A percentile compares a stretch with the other conserved stretches of the same genome.
Evolutionary conservation across 92 coral and sea anemone species (phyloP).

Genomic region (Blastomussa wellsi): DNA sequence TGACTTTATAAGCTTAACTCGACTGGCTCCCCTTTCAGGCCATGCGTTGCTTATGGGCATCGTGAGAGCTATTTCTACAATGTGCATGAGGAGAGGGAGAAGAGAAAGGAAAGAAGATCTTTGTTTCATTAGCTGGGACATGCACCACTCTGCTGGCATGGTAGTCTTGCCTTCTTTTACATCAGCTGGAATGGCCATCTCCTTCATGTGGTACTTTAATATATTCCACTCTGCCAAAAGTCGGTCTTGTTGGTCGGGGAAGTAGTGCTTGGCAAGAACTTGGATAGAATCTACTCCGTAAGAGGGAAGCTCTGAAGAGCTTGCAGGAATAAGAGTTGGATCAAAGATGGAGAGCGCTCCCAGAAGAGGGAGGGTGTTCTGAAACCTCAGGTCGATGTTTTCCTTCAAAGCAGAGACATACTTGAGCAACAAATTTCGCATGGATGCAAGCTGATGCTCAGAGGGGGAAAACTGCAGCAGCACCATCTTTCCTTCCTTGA

Average conservation of each 20-base stretch:
- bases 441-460: slow-evolving; percentile 41
- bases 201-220: slow-evolving; percentile 27
- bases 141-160: no score
- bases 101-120: no score
- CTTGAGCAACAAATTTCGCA: slow-evolving; percentile 40
- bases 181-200: slow-evolving; percentile 27
- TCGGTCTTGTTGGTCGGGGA: slow-evolving; percentile 42
- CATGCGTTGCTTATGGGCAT: slow-evolving; percentile 30
- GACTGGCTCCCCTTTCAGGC: slow-evolving; percentile 31
- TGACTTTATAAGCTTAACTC: slow-evolving; percentile 22
- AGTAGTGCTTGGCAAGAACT: slow-evolving; percentile 51
- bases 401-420: slow-evolving; percentile 43
- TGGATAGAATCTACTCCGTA: slow-evolving; percentile 40
- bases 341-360: slow-evolving; percentile 55
- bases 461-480: slow-evolving; percentile 43
- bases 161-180: neutral
- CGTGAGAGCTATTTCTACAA: no score
- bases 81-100: no score
- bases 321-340: slow-evolving; percentile 48
- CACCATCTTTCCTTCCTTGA: slow-evolving; percentile 53
- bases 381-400: slow-evolving; percentile 35
- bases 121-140: no score
- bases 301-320: slow-evolving; percentile 41
- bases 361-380: slow-evolving; percentile 50
- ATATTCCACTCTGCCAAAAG: slow-evolving; percentile 33